A percentile compares a stretch with the other conserved stretches of the same genome.
These are phyloP conservation scores for Oegoconia quadripuncta DNA, from an alignment of 2,888 invertebrate species.

Conservation along the genomic window DNA sequence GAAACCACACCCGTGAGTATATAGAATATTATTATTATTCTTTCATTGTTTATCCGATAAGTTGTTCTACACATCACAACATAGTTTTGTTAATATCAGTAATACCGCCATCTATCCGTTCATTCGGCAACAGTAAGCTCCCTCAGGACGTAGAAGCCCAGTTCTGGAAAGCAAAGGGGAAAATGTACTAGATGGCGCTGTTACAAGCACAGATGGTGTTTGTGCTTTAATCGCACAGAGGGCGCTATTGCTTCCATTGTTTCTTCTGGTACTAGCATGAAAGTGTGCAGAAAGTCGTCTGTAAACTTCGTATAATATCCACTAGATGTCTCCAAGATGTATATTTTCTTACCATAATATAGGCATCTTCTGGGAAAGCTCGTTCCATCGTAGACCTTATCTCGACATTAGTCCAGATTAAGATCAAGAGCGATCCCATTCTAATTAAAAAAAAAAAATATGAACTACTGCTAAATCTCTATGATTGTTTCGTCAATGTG, in stretches of 20 bases:
- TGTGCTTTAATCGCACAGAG: not conserved
- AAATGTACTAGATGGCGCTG: conserved; percentile 24
- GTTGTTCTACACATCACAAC: conserved; percentile 48
- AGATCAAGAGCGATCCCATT: no score
- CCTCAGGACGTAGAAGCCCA: conserved; percentile 23
- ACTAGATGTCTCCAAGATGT: no score
- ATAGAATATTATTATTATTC: conserved; percentile 23
- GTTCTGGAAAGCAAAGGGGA: not conserved
- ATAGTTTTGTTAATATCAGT: conserved; percentile 24
- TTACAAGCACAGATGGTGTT: not conserved
- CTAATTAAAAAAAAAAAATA: no score
- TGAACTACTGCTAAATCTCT: no score
- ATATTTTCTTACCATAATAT: no score
- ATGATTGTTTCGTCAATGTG: no score
- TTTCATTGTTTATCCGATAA: conserved; percentile 3
- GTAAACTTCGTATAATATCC: conserved; percentile 26
- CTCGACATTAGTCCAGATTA: no score
- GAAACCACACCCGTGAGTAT: conserved; percentile 70
- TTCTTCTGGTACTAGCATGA: not conserved
- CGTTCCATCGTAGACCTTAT: no score
- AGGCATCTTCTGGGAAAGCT: no score
- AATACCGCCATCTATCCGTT: conserved; percentile 52
- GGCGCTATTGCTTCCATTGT: conserved; percentile 3
- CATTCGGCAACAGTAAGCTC: conserved; percentile 21
- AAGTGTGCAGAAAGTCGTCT: not conserved